Base-by-base conservation (phyloP, 2,888 invertebrate genomes). In the Cremastinae sp. region DNA sequence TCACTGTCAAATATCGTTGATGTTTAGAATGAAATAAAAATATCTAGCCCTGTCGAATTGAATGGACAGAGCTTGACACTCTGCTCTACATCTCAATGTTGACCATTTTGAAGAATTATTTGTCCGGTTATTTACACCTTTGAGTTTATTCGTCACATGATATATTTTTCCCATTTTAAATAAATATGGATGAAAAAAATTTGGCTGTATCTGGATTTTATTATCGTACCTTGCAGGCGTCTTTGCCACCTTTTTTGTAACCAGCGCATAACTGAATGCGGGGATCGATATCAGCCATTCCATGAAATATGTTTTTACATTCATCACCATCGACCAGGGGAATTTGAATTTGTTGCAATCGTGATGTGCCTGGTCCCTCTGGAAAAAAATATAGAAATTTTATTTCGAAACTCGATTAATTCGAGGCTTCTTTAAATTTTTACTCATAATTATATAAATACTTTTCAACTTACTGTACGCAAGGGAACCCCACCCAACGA, bases 401-500 rank as follows among this genome's bases (percentile, higher is more conserved):
- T n/a, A n/a, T n/a, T n/a, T n/a, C 45, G 39, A 18, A 12, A 45
- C 45, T 28, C 16, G 0, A 0, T 49, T 16, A 2, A 39, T 73
- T n/a, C 35, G 51, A 49, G 3, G 49, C 10, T 1, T 10, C 18
- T 49, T 9, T 0, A 8, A n/a, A 20, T 8, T 7, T 0, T 28
- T n/a, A n/a, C 45, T 45, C 7, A 3, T 9, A 10, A 61, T 78
- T n/a, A n/a, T n/a, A n/a, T n/a, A n/a, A n/a, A n/a, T n/a, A n/a
- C n/a, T n/a, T n/a, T n/a, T n/a, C n/a, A n/a, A 92, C 94, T 93
- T 91, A 95, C 95, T 92, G 88, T 93, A 94, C 79, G 90, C 88
- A 0, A 93, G 90, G 7, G 95, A 91, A 10, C 97, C 97, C 96
- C 96, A 97, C 16, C 97, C 97, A 20, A 95, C 95, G 2, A 97